A percentile compares a stretch with the other conserved stretches of the same genome.
Conservation (phyloP, 2,113 vertebrate species). For the Lonchura striata region DNA sequence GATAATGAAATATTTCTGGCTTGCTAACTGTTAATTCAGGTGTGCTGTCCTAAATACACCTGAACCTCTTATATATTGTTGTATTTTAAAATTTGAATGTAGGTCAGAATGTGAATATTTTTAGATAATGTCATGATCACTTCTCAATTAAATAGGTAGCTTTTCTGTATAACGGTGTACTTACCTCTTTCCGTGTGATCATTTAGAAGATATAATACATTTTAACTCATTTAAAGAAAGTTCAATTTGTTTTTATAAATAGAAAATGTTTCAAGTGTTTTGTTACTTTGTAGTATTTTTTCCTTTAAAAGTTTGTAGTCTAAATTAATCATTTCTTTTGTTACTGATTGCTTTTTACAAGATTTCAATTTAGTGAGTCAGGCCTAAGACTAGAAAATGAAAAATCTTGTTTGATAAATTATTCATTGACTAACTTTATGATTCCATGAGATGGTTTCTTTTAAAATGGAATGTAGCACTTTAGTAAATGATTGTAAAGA, state of each 20-base stretch:
- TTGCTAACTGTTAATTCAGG: not conserved
- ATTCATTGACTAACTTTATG: not conserved
- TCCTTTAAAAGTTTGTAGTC: not conserved
- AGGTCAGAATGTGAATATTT: not conserved
- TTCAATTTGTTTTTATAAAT: not conserved
- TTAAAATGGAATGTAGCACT: not conserved
- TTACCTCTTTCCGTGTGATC: not conserved
- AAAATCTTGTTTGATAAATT: not conserved
- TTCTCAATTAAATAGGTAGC: not conserved
- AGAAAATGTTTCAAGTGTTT: not conserved
- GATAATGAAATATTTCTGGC: not conserved
- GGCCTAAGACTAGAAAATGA: not conserved
- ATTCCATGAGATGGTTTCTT: not conserved
- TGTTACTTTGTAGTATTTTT: not conserved
- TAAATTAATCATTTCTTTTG: not conserved
- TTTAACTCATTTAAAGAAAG: not conserved
- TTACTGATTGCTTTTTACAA: not conserved
- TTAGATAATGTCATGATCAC: not conserved
- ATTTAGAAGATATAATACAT: not conserved
- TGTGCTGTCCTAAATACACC: not conserved
- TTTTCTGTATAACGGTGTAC: not conserved
- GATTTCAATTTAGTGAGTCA: not conserved
- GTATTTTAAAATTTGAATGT: not conserved
- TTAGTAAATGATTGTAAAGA: not conserved
- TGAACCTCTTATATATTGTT: not conserved